Base-by-base conservation (phyloP, 2,113 vertebrate species). In the Colistium nudipinnis region DNA sequence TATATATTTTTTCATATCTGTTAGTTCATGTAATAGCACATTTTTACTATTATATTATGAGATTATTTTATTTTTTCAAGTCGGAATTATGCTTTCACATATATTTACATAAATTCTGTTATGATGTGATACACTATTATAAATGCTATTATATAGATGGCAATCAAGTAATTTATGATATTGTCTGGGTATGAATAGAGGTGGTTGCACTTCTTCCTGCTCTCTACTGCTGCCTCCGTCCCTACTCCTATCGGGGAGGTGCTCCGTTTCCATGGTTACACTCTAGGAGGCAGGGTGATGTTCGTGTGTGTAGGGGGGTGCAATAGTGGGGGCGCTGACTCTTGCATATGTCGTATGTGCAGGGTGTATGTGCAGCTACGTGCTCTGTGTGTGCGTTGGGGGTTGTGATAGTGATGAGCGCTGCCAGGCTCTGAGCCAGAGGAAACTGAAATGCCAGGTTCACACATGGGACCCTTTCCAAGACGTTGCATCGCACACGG, bases 251-350 rank as follows among this genome's bases (percentile, higher is more conserved):
- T 73, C 80, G 86, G 65, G 83, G 75, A 84, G 80, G 74, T 33
- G 5, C 80, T 61, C 65, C 24, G 90, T 94, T 92, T 65, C 92
- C 76, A 92, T 90, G 88, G 90, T 84, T 74, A 91, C 90, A 47
- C 73, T 55, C 75, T 67, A 84, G 70, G 43, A 86, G 59, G 76
- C 59, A 28, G 70, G 62, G 66, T 60, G 84, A 49, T 76, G 31
- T 80, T 49, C 57, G 60, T 72, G 69, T 70, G 84, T 36, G 31
- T 71, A 55, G 49, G 86, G 83, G 80, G 69, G 62, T 55, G 60
- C 63, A 30, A 11, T 61, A 75, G 65, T 45, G 76, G 73, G 78
- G 69, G 60, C 54, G 76, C 57, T 63, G 25, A 16, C 54, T 61
- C 60, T 30, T 64, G 78, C 78, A 68, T 82, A 75, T 83, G 81